phyloP scores from a whole-genome alignment of 2,797 vertebrate genomes.

The Anas flavirostris region DNA sequence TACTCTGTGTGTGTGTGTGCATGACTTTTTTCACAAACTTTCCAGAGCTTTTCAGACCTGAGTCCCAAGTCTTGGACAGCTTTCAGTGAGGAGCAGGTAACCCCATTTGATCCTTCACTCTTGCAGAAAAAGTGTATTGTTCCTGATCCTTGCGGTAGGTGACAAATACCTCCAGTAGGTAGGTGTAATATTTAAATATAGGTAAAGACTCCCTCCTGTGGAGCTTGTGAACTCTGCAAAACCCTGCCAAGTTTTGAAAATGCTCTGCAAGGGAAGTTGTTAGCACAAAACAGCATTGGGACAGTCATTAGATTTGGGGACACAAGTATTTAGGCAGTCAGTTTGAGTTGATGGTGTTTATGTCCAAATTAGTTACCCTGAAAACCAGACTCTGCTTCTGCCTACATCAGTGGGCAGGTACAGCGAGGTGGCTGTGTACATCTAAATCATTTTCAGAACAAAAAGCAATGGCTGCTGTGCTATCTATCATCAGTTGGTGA shows the following conservation, averaged over 20 bases:
- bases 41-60: neutral
- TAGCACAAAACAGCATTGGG: neutral
- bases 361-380: neutral
- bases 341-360: neutral
- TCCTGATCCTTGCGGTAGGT: neutral
- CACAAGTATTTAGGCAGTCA: neutral
- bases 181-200: neutral
- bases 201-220: constrained; percentile 66
- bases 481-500: neutral
- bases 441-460: neutral
- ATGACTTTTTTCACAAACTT: neutral
- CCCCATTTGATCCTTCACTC: neutral
- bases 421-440: neutral
- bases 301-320: neutral
- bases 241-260: neutral
- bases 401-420: neutral
- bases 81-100: neutral
- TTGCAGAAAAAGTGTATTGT: neutral
- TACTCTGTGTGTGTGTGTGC: neutral
- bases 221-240: constrained; percentile 37
- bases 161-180: neutral
- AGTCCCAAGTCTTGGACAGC: neutral
- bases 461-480: accelerated
- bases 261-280: neutral
- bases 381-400: neutral